Conservation (phyloP, 2,888 invertebrate genomes). For the Leucophenga maculata region DNA sequence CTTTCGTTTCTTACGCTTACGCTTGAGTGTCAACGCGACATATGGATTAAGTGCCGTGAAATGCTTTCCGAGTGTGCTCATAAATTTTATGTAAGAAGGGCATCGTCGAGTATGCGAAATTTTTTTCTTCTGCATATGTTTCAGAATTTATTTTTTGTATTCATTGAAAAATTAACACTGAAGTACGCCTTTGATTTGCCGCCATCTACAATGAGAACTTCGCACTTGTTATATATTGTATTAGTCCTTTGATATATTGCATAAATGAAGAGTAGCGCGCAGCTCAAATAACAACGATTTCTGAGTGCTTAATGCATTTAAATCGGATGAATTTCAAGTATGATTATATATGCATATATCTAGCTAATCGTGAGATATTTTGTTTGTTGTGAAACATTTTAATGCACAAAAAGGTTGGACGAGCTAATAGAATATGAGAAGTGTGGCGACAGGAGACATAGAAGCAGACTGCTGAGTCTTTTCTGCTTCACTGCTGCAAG, state of each 20-base stretch:
- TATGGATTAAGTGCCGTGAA: slow-evolving; percentile 60
- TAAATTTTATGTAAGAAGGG: neutral
- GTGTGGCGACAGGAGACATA: too few species aligned
- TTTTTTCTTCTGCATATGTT: slow-evolving; percentile 1
- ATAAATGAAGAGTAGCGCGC: slow-evolving; percentile 6
- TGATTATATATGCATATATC: too few species aligned
- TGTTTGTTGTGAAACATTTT: too few species aligned
- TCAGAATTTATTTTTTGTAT: neutral
- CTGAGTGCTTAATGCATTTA: too few species aligned
- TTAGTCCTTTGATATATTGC: slow-evolving; percentile 43
- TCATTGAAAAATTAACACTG: slow-evolving; percentile 51
- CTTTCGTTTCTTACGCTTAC: neutral
- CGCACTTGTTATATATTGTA: slow-evolving; percentile 49
- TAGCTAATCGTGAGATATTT: too few species aligned
- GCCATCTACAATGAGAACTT: slow-evolving; percentile 39
- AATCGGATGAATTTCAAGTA: slow-evolving; percentile 9
- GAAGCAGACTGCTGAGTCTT: too few species aligned
- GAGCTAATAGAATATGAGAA: too few species aligned
- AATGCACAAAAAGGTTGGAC: too few species aligned
- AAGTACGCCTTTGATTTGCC: slow-evolving; percentile 45
- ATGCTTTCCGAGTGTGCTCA: slow-evolving; percentile 34
- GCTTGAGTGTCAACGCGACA: slow-evolving; percentile 47
- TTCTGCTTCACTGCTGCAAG: too few species aligned
- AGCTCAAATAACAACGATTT: too few species aligned
- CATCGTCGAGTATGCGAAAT: too few species aligned